These are phyloP conservation scores for Urocyon cinereoargenteus DNA, from an alignment of 2,797 vertebrate species.

Conservation along the genomic window DNA sequence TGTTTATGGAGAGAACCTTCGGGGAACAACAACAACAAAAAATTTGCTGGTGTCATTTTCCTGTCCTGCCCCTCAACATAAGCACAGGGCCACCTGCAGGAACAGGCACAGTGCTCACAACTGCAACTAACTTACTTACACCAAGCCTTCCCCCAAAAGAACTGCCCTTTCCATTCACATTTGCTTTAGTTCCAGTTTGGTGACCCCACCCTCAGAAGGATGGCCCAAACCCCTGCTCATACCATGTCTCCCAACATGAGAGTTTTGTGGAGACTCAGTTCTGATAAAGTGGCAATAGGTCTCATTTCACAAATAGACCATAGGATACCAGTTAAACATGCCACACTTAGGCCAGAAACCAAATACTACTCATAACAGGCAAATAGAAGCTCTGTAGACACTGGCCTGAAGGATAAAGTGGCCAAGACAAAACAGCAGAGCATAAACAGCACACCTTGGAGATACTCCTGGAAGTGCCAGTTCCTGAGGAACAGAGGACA, in stretches of 20 bases:
- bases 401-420: not conserved
- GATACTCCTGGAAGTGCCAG: not conserved
- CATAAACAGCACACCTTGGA: not conserved
- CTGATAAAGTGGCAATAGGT: not conserved
- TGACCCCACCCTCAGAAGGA: not conserved
- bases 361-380: not conserved
- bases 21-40: not conserved
- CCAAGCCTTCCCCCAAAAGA: not conserved
- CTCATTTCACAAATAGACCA: not conserved
- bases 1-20: not conserved
- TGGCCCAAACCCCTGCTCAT: not conserved
- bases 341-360: not conserved
- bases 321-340: not conserved
- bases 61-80: not conserved
- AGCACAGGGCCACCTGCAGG: not conserved
- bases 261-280: not conserved
- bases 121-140: not conserved
- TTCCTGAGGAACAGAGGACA: not conserved
- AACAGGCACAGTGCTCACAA: not conserved
- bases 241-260: not conserved
- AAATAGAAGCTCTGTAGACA: not conserved
- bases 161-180: not conserved
- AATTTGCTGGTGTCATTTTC: not conserved
- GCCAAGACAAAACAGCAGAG: not conserved
- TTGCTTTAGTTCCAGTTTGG: not conserved